These are phyloP conservation scores for Chondrilla cf. caribensis DNA, from an alignment of 37 sponge, comb jelly and placozoan genomes.

Conservation along the genomic window DNA sequence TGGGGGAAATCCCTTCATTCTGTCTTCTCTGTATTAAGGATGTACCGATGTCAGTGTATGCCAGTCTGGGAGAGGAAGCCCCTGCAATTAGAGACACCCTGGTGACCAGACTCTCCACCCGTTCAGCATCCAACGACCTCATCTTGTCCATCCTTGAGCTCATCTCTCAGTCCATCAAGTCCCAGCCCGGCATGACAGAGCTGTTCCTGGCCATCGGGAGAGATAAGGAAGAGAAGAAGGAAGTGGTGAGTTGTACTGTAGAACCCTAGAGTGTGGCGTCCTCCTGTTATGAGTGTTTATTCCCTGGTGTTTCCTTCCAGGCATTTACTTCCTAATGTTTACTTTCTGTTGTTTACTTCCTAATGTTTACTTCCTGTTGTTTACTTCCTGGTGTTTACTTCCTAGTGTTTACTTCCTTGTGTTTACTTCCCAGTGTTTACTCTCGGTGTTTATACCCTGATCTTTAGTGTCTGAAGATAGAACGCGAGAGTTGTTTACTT, in stretches of 20 bases:
- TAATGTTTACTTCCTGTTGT: too few species aligned
- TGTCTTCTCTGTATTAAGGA: constrained; percentile 14
- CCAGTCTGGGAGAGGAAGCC: constrained; percentile 65
- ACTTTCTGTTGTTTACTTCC: too few species aligned
- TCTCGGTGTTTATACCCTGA: not conserved
- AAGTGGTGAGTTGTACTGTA: not conserved
- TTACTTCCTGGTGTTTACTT: too few species aligned
- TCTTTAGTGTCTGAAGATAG: too few species aligned
- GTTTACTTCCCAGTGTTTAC: too few species aligned
- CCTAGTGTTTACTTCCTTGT: too few species aligned
- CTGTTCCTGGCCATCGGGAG: constrained; percentile 47
- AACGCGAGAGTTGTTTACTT: constrained; percentile 46
- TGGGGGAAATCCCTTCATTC: not conserved
- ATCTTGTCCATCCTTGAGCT: constrained; percentile 61
- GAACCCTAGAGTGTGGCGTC: not conserved
- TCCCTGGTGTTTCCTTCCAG: too few species aligned
- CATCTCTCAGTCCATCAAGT: constrained; percentile 32
- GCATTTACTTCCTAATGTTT: too few species aligned
- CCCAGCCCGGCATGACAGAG: constrained; percentile 78
- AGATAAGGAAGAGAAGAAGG: constrained; percentile 13
- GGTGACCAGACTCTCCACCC: constrained; percentile 46
- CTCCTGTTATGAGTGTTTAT: not conserved
- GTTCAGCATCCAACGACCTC: constrained; percentile 30
- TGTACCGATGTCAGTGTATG: constrained; percentile 76
- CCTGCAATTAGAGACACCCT: constrained; percentile 54